A percentile compares a stretch with the other conserved stretches of the same genome.
These are phyloP conservation scores for pig (Sus scrofa) DNA, from an alignment of 2,113 vertebrate species.

Conservation along the genomic window T2T-Sscrofa CM000816.6:99293501-99294000, in stretches of 20 bases:
- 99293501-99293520: constrained; percentile 6
- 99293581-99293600: constrained; percentile 40
- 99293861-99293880: constrained; percentile 40
- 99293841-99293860: background rate
- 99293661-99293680: background rate
- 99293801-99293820: background rate
- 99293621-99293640: background rate
- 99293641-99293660: constrained; percentile 14
- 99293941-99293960: background rate
- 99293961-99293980: constrained; percentile 15
- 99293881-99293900: background rate
- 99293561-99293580: background rate
- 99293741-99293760: constrained; percentile 52
- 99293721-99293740: constrained; percentile 47
- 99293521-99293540: constrained; percentile 34
- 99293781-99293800: constrained; percentile 34
- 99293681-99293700: background rate
- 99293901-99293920: background rate
- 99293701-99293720: background rate
- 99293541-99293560: constrained; percentile 59
- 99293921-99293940: background rate
- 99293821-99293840: background rate
- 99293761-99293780: constrained; percentile 31
- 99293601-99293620: background rate
- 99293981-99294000: background rate